These are phyloP conservation scores for Stomatorhinus ivindoensis DNA, from an alignment of 2,113 vertebrate genomes.

Conservation along the genomic window DNA sequence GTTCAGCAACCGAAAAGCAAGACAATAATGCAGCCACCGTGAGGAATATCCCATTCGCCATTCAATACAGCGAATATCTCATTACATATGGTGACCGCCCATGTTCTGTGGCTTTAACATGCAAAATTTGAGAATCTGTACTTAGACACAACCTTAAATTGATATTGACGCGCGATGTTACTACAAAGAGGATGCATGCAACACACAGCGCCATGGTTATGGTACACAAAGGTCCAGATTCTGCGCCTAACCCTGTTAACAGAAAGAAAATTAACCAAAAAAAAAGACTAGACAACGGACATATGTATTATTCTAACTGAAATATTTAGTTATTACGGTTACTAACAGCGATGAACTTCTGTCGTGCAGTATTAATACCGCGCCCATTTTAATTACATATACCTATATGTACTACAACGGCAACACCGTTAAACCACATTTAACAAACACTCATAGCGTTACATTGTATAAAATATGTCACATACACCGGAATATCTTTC, in stretches of 20 bases:
- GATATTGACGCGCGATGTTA: neutral
- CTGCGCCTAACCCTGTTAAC: neutral
- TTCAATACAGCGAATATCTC: neutral
- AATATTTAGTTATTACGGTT: neutral
- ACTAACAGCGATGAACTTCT: neutral
- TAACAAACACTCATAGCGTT: neutral
- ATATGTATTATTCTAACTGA: neutral
- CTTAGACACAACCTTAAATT: neutral
- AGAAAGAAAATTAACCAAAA: neutral
- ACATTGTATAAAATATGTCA: neutral
- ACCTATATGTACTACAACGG: neutral
- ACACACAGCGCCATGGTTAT: neutral
- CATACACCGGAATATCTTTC: neutral
- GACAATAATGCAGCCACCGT: neutral
- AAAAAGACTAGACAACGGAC: neutral
- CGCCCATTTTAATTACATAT: neutral
- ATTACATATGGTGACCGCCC: neutral
- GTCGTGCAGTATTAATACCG: neutral
- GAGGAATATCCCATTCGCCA: neutral
- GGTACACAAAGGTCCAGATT: neutral
- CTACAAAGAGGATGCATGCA: neutral
- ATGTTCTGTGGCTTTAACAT: neutral
- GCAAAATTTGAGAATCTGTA: neutral
- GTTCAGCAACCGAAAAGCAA: neutral
- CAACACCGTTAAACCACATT: neutral